phyloP scores from a whole-genome alignment of 2,113 vertebrate genomes.

The Cephalopterus ornatus region DNA sequence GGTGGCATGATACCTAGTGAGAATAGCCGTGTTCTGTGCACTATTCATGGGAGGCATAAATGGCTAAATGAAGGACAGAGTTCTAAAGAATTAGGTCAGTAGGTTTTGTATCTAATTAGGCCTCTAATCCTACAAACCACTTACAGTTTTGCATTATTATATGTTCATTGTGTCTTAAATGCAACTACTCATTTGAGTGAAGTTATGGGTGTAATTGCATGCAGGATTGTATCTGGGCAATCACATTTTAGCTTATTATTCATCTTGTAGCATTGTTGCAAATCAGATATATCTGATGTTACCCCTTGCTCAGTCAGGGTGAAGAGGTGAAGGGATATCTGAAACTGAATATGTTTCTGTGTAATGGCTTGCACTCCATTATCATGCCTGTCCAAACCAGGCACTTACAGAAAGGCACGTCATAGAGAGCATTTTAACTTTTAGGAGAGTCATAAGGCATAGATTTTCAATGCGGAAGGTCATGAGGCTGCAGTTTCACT shows the following conservation, averaged over 20 bases:
- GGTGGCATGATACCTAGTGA: accelerated
- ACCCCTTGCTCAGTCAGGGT: background rate
- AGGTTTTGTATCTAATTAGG: background rate
- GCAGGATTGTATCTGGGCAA: background rate
- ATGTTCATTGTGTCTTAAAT: slow-evolving; percentile 10
- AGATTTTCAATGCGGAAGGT: slow-evolving; percentile 40
- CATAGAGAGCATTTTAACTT: background rate
- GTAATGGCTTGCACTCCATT: background rate
- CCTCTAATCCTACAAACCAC: background rate
- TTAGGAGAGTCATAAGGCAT: slow-evolving; percentile 16
- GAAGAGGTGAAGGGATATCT: background rate
- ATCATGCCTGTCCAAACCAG: background rate
- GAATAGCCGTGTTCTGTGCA: background rate
- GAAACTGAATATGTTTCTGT: background rate
- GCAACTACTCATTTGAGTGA: background rate
- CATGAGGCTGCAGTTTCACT: slow-evolving; percentile 31
- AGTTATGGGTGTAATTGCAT: background rate
- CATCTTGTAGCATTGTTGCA: background rate
- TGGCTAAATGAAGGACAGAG: background rate
- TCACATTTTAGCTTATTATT: background rate
- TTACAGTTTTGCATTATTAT: background rate
- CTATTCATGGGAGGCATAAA: accelerated
- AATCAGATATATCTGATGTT: background rate
- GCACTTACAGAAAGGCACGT: background rate
- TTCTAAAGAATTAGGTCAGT: background rate